Percentiles rank a stretch among this genome's conserved stretches.
Conservation (phyloP, 2,113 vertebrate genomes). For the Todiramphus chloris region DNA sequence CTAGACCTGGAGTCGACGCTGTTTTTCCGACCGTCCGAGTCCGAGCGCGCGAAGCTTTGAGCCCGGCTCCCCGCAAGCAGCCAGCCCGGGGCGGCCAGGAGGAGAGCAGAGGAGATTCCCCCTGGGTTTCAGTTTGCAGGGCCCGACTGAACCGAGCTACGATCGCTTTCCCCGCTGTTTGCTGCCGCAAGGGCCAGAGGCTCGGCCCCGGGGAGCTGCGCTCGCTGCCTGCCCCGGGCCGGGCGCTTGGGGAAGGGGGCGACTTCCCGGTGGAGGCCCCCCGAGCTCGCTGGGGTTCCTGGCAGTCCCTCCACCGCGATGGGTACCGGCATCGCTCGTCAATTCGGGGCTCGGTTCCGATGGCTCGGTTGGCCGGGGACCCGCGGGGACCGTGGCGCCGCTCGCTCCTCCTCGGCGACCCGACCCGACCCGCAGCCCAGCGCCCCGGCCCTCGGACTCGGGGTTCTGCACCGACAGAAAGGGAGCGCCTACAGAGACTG, state of each 20-base stretch:
- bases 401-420: not conserved
- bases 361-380: too few relatives aligned
- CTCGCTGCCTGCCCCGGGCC: not conserved
- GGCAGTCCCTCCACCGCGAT: not conserved
- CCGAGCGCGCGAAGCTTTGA: not conserved
- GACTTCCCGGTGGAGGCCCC: too few relatives aligned
- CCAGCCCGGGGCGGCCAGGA: too few relatives aligned
- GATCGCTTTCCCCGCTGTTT: too few relatives aligned
- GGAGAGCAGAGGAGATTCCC: not conserved
- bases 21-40: not conserved
- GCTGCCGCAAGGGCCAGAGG: too few relatives aligned
- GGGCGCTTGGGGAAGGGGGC: not conserved
- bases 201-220: not conserved
- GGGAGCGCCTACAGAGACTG: constrained; percentile 66
- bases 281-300: too few relatives aligned
- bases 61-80: not conserved
- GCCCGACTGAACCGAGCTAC: not conserved
- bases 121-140: not conserved
- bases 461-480: constrained; percentile 56
- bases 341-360: too few relatives aligned
- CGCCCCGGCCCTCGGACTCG: not conserved
- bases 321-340: too few relatives aligned
- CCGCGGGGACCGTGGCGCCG: not conserved
- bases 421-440: constrained; percentile 22
- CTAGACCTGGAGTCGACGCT: not conserved